Base-by-base conservation (phyloP, 2,888 invertebrate species). In the Eumerus sabulonum region DNA sequence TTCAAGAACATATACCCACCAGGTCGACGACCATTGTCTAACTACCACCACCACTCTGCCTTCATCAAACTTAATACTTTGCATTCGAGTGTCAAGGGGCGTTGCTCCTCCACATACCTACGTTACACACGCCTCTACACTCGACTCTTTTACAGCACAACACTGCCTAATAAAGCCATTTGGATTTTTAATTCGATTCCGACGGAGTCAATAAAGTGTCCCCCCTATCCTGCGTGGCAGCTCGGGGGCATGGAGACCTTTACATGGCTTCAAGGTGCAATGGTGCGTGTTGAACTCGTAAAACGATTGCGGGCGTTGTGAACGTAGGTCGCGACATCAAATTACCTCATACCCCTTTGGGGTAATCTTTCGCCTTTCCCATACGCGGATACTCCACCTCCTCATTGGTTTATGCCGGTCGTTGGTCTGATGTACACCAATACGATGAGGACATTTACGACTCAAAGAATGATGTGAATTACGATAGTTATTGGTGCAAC, bases 141-240 rank as follows among this genome's bases (percentile, higher is more conserved):
- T 57, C 48, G 67, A 42, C 17, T 48, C 48, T 19, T 35, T 57
- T 42, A 50, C 56, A 48, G 36, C 50, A 44, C 42, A 14, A 17
- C 35, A 50, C 18, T 51, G 51, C 44, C 38, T 68, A 68, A 68
- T 68, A 57, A 68, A 68, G 67, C 67, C 67, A 59, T 68, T 68
- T 68, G 50, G 59, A 40, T 68, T 59, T 68, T 68, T 68, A 59
- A 68, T 68, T 51, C 51, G 51, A 59, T 51, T 51, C 16, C 45
- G 14, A 68, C 57, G 51, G 57, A 68, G 67, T 68, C 67, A 59
- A 68, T 68, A 59, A 68, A 68, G 59, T 27, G 2, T 27, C 27
- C 48, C 42, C 36, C 59, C 14, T 44, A 14, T 51, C 19, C 47
- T 47, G 16, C 45, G 17, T 19, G 35, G 11, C 9, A 7, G 36